phyloP scores from a whole-genome alignment of 2,888 invertebrate genomes.

The Crematogaster levior region DNA sequence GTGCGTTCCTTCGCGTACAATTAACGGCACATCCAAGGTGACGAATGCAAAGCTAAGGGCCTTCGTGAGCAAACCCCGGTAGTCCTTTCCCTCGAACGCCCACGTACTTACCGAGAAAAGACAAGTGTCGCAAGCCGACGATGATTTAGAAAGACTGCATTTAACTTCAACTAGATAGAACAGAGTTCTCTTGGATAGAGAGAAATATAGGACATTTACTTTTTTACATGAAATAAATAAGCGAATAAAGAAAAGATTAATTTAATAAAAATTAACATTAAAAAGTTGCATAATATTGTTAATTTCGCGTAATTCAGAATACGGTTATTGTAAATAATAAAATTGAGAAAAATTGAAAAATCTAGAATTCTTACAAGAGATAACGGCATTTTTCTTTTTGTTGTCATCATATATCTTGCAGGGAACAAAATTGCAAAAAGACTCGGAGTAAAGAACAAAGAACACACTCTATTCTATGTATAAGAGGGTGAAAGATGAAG shows the following conservation, averaged over 20 bases:
- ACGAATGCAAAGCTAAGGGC: constrained; percentile 44
- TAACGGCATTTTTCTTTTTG: constrained; percentile 27
- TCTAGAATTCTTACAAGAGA: constrained; percentile 38
- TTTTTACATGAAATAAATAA: neutral
- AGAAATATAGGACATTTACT: neutral
- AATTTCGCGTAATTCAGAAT: neutral
- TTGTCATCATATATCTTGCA: constrained; percentile 17
- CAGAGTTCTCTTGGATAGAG: neutral
- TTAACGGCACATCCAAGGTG: constrained; percentile 57
- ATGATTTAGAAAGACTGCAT: constrained; percentile 23
- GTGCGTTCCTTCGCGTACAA: constrained; percentile 40
- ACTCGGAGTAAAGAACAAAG: constrained; percentile 55
- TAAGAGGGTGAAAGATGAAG: constrained; percentile 76
- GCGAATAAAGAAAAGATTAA: neutral
- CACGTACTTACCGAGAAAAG: neutral
- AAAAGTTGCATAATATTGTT: neutral
- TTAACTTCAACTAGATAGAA: neutral
- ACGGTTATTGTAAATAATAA: neutral
- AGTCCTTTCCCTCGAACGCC: constrained; percentile 15
- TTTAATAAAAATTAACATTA: neutral
- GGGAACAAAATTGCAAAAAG: constrained; percentile 43
- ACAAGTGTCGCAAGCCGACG: constrained; percentile 17
- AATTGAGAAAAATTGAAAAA: neutral
- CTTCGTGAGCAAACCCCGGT: constrained; percentile 31
- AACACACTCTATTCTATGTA: constrained; percentile 61